Base-by-base conservation (phyloP, 2,797 vertebrate genomes). In the Perdix hodgsoniae region DNA sequence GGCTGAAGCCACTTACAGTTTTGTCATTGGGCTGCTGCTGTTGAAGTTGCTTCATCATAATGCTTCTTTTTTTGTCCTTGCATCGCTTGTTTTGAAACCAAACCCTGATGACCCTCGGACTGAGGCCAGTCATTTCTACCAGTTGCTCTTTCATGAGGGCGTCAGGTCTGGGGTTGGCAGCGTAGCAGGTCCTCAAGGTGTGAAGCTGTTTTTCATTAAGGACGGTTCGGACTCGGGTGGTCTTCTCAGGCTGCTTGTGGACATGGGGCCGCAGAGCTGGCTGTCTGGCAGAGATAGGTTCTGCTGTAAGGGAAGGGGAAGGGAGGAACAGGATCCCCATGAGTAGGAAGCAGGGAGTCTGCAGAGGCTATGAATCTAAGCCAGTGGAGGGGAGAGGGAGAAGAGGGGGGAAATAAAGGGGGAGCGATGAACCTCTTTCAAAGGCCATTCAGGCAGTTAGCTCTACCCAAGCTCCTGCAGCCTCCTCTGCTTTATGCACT, bases 21-120 rank as follows among this genome's bases (percentile, higher is more conserved):
- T 99, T 99, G 97, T 99, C 99, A 90, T 98, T 99, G 82, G 98
- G 98, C 82, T 99, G 98, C 95, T 99, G 99, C 82, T 99, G 98
- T 94, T 99, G 99, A 52, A 99, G 98, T 86, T 99, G 99, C 86
- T 99, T 99, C 98, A 99, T 99, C 96, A 99, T 97, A 70, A 99
- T 97, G 96, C 98, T 99, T 87, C 98, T 97, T 86, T 99, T 99
- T 97, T 99, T 99, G 97, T 99, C 99, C 93, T 99, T 99, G 97
- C 99, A 99, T 17, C 99, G 95, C 97, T 99, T 99, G 97, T 99
- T 99, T 96, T 99, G 99, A 98, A 99, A 99, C 99, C 99, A 99
- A 93, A 99, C 99, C 76, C 99, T 97, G 97, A 99, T 99, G 86
- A 99, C 99, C 21, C 99, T 97, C 39, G 99, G 99, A 69, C 99